Base-by-base conservation (phyloP, 1,140 invertebrate species). In the Tetramorium parvispinum region DNA sequence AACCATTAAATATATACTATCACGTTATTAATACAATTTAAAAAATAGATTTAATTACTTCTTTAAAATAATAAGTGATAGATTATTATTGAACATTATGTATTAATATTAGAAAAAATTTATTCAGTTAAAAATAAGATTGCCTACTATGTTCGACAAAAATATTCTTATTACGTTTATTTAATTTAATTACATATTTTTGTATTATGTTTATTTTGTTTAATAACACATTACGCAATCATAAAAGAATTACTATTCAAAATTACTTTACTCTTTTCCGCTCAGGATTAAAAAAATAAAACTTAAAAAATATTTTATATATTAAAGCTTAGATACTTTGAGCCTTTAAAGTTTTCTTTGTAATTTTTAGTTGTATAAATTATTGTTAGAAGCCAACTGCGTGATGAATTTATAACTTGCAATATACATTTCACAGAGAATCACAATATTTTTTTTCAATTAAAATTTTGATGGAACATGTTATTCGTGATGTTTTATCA, bases 371-470 rank as follows among this genome's bases (percentile, higher is more conserved):
- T 10, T 21, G 10, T 24, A 37, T 10, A 43, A n/a, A 37, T 81
- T 40, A 13, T 70, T 70, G 63, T 63, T 65, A 40, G n/a, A 6
- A 70, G 21, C 13, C 18, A 70, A 55, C 8, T 16, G 21, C 8
- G 13, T 21, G 24, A 18, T 49, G n/a, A 46, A 1, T 27, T 51
- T 43, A 27, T 13, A 40, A 63, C 55, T 43, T 40, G 70, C 18
- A 55, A 55, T 16, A 61, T 21, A 40, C 24, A 11, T 0, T 49
- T 24, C 16, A 59, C 13, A 16, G 37, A 66, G 40, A 68, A 68
- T 68, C 11, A n/a, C 11, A 46, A 78, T 51, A 79, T 81, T 70
- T n/a, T 24, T 79, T 81, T 81, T 53, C 2, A 55, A 81, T 81
- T 70, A 55, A 81, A 57, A 70, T 55, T 81, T 70, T 55, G 37